phyloP scores from a whole-genome alignment of 2,888 invertebrate genomes.

The Prosapia bicincta region DNA sequence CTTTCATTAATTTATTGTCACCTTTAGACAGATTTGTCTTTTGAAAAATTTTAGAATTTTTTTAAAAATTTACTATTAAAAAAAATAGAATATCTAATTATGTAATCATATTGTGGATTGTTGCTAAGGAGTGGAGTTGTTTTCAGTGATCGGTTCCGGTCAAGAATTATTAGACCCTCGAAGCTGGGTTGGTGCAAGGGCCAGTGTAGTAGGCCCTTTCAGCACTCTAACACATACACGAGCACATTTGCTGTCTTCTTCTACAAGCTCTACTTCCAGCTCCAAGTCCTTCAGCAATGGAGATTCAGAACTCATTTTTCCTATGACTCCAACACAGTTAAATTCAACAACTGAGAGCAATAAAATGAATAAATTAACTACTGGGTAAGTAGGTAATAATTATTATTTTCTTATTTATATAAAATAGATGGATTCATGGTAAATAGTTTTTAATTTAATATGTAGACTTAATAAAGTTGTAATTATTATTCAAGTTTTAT shows the following conservation, averaged over 20 bases:
- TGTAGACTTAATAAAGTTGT: too few species aligned
- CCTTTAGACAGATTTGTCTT: too few species aligned
- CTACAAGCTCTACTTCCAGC: constrained; percentile 49
- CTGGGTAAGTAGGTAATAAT: constrained; percentile 30
- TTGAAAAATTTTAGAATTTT: too few species aligned
- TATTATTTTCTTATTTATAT: too few species aligned
- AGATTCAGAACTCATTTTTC: constrained; percentile 18
- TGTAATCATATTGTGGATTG: too few species aligned
- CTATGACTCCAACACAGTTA: not conserved
- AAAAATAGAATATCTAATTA: too few species aligned
- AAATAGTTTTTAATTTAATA: too few species aligned
- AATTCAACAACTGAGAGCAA: not conserved
- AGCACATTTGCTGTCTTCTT: constrained; percentile 39
- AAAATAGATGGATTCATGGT: too few species aligned
- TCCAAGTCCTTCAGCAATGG: constrained; percentile 31
- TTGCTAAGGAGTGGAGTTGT: too few species aligned
- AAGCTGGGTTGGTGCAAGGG: constrained; percentile 48
- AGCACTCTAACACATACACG: constrained; percentile 34
- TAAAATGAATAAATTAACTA: constrained; percentile 22
- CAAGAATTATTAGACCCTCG: constrained; percentile 60
- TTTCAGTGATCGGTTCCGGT: constrained; percentile 55
- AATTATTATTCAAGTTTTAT: too few species aligned
- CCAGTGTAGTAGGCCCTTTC: constrained; percentile 24
- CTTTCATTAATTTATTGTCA: too few species aligned
- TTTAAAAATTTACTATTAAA: too few species aligned